Evolutionary conservation across 2,797 vertebrate genomes (phyloP), one percentile per base, ranked within the genome.

Genomic region (Sardinella longiceps): DNA sequence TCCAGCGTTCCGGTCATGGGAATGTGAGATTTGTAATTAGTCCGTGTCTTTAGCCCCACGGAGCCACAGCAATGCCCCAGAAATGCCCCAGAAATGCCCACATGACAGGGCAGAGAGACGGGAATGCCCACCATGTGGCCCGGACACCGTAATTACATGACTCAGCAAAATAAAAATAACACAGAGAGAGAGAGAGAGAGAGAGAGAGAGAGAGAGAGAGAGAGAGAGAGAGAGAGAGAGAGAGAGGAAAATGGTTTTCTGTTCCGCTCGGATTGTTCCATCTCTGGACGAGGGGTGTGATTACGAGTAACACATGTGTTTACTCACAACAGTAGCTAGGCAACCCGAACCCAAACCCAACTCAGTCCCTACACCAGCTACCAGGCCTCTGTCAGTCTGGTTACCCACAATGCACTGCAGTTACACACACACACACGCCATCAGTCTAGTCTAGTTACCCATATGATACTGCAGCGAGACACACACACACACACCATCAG

Each of bases 91-190:
- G n/a, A n/a, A n/a, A n/a, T n/a, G n/a, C 28, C 63, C 63, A 70
- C 63, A 70, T 70, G 63, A 70, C 25, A 70, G 63, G 28, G 63
- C 63, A 33, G 63, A 1, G 60, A 28, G 60, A 12, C 11, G 30
- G 63, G 33, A 70, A 70, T 70, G 63, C 63, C 63, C 37, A 15
- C 30, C 28, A 30, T 70, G 63, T 70, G 63, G 2, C 12, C 37
- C 28, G 3, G 63, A 1, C 11, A 15, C 66, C 12, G 11, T 70
- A 70, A 70, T 70, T 37, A 70, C 63, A 70, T 70, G 63, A 70
- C 63, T 15, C 25, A 0, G 63, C 30, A 70, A 70, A 70, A 70
- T 70, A 70, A 70, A 70, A 66, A 70, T 70, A 70, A 66, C 25
- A 23, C 20, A 25, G 60, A 2, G 23, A 63, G 1, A 28, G 48